phyloP scores from a whole-genome alignment of 2,888 invertebrate genomes.

The Lepidocyrtinus sp. region DNA sequence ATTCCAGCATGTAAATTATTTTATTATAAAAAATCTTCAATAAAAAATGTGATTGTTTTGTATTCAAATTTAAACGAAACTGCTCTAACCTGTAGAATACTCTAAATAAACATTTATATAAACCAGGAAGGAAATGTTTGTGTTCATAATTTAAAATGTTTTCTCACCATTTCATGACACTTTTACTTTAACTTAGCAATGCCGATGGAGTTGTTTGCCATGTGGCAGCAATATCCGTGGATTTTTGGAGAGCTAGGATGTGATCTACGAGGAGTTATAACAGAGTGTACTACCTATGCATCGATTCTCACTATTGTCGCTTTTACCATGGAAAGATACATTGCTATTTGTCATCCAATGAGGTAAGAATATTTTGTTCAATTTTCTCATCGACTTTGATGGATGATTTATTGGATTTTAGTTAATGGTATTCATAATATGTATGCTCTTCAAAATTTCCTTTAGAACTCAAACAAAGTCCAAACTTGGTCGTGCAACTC shows the following conservation, averaged over 20 bases:
- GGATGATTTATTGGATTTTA: background rate
- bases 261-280: conserved; percentile 73
- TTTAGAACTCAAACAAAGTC: conserved; percentile 70
- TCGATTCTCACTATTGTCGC: conserved; percentile 74
- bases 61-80: too few species aligned
- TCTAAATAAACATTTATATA: background rate
- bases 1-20: too few species aligned
- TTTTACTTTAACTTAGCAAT: conserved; percentile 72
- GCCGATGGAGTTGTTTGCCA: conserved; percentile 73
- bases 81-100: background rate
- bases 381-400: background rate
- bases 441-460: background rate
- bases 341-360: conserved; percentile 74
- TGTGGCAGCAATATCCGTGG: conserved; percentile 74
- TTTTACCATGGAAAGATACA: conserved; percentile 72
- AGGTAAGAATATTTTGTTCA: conserved; percentile 35
- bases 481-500: conserved; percentile 71
- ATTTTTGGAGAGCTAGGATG: conserved; percentile 73
- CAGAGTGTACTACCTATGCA: conserved; percentile 74
- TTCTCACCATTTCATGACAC: background rate
- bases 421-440: too few species aligned
- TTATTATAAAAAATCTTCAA: too few species aligned
- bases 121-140: background rate
- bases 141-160: background rate
- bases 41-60: too few species aligned